These are phyloP conservation scores for Desoria tigrina DNA, from an alignment of 2,888 invertebrate species.

Conservation along the genomic window DNA sequence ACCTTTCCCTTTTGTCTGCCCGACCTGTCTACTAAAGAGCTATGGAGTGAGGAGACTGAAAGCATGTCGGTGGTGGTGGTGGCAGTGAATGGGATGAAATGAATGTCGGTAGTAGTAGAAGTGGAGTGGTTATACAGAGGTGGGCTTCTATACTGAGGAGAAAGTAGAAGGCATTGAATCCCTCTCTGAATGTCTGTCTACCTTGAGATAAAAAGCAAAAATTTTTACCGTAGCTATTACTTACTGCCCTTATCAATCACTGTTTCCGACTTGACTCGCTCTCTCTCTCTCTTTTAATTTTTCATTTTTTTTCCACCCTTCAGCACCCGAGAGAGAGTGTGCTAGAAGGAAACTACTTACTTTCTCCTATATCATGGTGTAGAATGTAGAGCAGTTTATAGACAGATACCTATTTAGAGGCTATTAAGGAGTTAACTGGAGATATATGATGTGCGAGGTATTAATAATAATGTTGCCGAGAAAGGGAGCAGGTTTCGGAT, in stretches of 20 bases:
- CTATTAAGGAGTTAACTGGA: too few relatives aligned
- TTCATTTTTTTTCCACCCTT: conserved; percentile 43
- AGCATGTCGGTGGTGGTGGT: conserved; percentile 8
- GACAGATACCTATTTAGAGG: too few relatives aligned
- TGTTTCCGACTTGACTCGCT: conserved; percentile 42
- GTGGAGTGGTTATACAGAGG: not conserved
- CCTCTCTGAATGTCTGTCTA: conserved; percentile 12
- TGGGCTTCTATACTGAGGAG: not conserved
- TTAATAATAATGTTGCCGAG: too few relatives aligned
- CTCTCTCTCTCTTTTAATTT: conserved; percentile 53
- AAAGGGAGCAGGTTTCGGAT: too few relatives aligned
- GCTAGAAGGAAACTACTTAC: too few relatives aligned
- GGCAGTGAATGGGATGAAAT: not conserved
- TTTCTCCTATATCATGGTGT: too few relatives aligned
- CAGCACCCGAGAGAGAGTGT: not conserved
- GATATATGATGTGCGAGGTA: too few relatives aligned
- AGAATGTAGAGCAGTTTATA: too few relatives aligned
- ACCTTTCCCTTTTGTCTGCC: conserved; percentile 14
- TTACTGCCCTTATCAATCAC: conserved; percentile 49
- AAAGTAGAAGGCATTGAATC: conserved; percentile 3
- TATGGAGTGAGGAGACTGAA: not conserved
- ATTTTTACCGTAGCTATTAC: conserved; percentile 20
- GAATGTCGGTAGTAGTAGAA: not conserved
- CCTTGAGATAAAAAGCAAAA: conserved; percentile 14
- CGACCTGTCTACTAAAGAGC: conserved; percentile 3